These are phyloP conservation scores for Penaeus vannamei DNA, from an alignment of 1,140 invertebrate species.

Conservation along the genomic window DNA sequence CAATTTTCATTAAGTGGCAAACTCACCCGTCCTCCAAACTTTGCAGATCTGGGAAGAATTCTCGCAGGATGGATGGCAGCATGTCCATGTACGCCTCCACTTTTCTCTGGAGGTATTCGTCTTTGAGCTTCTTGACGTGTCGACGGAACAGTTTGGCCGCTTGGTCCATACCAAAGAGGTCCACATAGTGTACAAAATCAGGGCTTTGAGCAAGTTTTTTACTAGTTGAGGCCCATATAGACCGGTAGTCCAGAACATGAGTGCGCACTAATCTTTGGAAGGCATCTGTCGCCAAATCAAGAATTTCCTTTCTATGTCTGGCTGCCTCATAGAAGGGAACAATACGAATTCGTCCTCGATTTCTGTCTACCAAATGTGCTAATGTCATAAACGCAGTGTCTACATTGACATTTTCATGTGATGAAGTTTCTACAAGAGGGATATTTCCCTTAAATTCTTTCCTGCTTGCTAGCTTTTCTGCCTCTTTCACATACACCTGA, in stretches of 20 bases:
- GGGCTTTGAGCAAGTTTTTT: slow-evolving; percentile 89
- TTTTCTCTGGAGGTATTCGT: slow-evolving; percentile 86
- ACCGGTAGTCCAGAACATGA: slow-evolving; percentile 82
- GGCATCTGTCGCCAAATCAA: slow-evolving; percentile 90
- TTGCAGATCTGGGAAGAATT: slow-evolving; percentile 86
- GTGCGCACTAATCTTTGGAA: slow-evolving; percentile 77
- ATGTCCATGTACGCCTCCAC: slow-evolving; percentile 86
- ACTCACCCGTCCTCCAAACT: slow-evolving; percentile 82
- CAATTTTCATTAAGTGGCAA: neutral
- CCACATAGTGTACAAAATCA: slow-evolving; percentile 88
- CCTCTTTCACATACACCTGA: slow-evolving; percentile 85
- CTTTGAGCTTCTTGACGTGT: slow-evolving; percentile 88
- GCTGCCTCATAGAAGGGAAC: slow-evolving; percentile 90
- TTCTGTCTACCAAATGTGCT: slow-evolving; percentile 91
- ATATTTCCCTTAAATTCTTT: slow-evolving; percentile 83
- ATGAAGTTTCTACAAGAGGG: slow-evolving; percentile 93
- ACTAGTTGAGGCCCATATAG: slow-evolving; percentile 87
- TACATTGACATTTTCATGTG: slow-evolving; percentile 97
- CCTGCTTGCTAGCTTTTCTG: slow-evolving; percentile 87
- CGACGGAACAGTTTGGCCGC: slow-evolving; percentile 85
- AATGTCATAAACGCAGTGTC: slow-evolving; percentile 93
- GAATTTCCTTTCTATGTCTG: slow-evolving; percentile 86
- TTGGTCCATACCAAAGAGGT: slow-evolving; percentile 89
- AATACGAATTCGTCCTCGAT: slow-evolving; percentile 80
- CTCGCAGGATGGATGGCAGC: slow-evolving; percentile 84